Conservation (phyloP, 2,113 vertebrate species). For the Oryzias javanicus region DNA sequence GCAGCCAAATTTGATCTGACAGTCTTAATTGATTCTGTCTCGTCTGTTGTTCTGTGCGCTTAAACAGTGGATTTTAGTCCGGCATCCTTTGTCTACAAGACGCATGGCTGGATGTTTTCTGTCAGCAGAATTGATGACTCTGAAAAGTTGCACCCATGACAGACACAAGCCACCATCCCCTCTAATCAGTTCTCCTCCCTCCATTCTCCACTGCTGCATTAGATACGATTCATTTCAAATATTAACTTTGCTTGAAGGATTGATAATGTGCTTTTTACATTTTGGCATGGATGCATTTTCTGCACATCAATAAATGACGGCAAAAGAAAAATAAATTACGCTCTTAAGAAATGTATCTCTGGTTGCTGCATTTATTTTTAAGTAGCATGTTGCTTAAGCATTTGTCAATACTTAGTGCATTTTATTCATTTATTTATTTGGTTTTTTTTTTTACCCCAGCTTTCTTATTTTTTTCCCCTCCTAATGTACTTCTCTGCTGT, state of each 20-base stretch:
- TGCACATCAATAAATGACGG: slow-evolving; percentile 8
- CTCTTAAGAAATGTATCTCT: background rate
- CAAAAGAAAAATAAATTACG: slow-evolving; percentile 3
- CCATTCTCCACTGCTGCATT: slow-evolving; percentile 1
- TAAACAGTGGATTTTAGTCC: slow-evolving; percentile 34
- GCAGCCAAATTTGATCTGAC: slow-evolving; percentile 54
- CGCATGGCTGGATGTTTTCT: slow-evolving; percentile 30
- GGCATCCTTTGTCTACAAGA: slow-evolving; percentile 33
- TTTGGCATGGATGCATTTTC: slow-evolving; percentile 18
- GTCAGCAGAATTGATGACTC: slow-evolving; percentile 45
- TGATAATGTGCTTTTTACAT: background rate
- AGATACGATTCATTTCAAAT: slow-evolving; percentile 12
- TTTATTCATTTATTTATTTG: slow-evolving; percentile 13
- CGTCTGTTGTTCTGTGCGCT: slow-evolving; percentile 42
- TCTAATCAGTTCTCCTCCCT: slow-evolving; percentile 24
- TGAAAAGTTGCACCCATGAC: slow-evolving; percentile 37
- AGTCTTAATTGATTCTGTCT: slow-evolving; percentile 56
- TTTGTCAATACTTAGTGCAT: no score
- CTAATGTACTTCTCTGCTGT: slow-evolving; percentile 50
- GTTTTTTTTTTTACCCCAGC: slow-evolving; percentile 32
- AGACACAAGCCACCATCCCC: slow-evolving; percentile 24
- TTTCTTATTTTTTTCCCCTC: slow-evolving; percentile 36
- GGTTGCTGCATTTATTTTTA: no score
- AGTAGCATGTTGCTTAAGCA: no score
- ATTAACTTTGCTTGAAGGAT: slow-evolving; percentile 9